Evolutionary conservation across 2,888 invertebrate genomes (phyloP), one percentile per base, ranked within the genome.

Genomic region (Thera britannica): DNA sequence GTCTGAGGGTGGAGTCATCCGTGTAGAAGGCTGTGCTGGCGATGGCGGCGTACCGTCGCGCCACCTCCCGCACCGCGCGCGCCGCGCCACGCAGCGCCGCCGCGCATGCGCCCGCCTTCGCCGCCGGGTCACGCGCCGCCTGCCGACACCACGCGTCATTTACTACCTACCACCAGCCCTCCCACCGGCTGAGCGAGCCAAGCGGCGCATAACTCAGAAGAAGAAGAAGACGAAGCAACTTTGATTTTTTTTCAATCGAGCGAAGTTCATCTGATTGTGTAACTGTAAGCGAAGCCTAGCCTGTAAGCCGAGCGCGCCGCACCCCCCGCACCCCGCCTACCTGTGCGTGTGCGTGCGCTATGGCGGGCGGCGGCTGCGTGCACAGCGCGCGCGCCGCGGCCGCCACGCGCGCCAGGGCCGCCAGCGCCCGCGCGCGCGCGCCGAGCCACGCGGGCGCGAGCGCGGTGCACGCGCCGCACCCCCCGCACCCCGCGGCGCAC

Each of bases 351-450:
- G 85, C 83, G 2, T 96, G 96, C 0, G 98, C 98, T 65, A 98
- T 97, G 0, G 98, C 98, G 0, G 98, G 98, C 51, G 98, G 98
- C 41, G 98, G 99, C 68, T 98, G 97, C 68, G 98, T 97, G 80
- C 97, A 97, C 51, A 97, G 94, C 68, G 97, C 96, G 73, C 95
- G 94, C 77, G 97, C 97, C 0, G 97, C 96, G 57, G 76, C 81
- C 0, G 94, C 93, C 12, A 94, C 85, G 73, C 90, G 83, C 0
- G 93, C 93, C 0, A 94, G 81, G 0, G 95, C 94, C 72, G 97
- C 96, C 4, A 98, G 91, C 80, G 97, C 96, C 79, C 95, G 95
- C 0, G 96, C 96, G 0, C 98, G 95, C 51, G 98, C 94, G 72
- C 95, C 95, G 71, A 89, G 77, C 83, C 87, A 88, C 75, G 83